These are phyloP conservation scores for Dinoponera quadriceps DNA, from an alignment of 1,140 invertebrate species.

Conservation along the genomic window DNA sequence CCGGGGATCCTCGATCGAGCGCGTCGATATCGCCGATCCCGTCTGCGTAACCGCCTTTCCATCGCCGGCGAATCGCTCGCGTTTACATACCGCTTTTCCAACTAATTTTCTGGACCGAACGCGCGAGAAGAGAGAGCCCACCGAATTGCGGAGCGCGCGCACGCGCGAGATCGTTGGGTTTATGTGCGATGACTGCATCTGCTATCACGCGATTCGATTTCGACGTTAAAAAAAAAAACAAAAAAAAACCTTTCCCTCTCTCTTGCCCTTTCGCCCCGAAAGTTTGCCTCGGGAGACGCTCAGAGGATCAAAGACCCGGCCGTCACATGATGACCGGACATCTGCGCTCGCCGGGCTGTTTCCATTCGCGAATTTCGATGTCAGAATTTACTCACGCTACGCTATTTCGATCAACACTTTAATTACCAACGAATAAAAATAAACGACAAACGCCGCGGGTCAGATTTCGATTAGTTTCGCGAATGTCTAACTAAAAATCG, in stretches of 20 bases:
- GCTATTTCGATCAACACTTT: neutral
- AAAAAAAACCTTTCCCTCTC: neutral
- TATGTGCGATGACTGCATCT: constrained; percentile 28
- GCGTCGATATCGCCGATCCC: neutral
- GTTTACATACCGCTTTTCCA: constrained; percentile 40
- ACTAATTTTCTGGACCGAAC: neutral
- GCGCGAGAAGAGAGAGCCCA: constrained; percentile 27
- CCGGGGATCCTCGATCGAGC: neutral
- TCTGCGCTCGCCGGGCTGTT: constrained; percentile 5
- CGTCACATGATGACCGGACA: neutral
- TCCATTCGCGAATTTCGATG: constrained; percentile 4
- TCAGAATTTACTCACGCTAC: neutral
- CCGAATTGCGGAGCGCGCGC: constrained; percentile 32
- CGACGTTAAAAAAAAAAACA: constrained; percentile 23
- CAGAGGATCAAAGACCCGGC: constrained; percentile 4
- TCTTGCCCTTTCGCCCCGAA: neutral
- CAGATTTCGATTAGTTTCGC: too few species aligned
- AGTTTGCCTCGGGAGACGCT: constrained; percentile 1
- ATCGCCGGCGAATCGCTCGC: neutral
- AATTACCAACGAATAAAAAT: neutral
- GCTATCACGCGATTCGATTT: constrained; percentile 36
- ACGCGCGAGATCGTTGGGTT: constrained; percentile 19
- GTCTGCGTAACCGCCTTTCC: constrained; percentile 18
- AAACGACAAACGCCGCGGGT: too few species aligned
- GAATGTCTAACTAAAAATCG: too few species aligned